Evolutionary conservation across 2,113 vertebrate genomes (phyloP), one percentile per base, ranked within the genome.

Genomic region (Ptyas mucosa): DNA sequence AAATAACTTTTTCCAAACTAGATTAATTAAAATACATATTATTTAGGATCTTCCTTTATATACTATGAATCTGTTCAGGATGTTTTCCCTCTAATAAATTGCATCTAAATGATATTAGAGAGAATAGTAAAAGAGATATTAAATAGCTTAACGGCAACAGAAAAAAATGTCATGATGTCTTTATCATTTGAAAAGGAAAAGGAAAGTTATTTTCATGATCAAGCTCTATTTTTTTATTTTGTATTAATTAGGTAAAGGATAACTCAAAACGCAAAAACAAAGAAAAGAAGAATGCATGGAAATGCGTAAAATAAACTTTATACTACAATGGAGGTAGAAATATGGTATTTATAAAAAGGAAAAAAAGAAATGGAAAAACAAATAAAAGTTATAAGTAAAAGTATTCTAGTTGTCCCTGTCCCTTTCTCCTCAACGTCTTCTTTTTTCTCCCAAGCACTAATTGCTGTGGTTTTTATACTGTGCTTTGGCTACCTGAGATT

Each of bases 1-100:
- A 93, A 81, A 0, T 43, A 87, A 21, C 39, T 69, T 92, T 94
- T 94, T 14, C 39, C 94, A 87, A 92, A 92, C 85, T 53, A 1
- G 0, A 21, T 86, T 89, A 51, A 92, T n/a, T 88, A 90, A 94
- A 29, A 1, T 1, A 49, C 61, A 85, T 3, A 18, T 75, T 34
- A 34, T 34, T 75, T n/a, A 75, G 14, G 2, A 75, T 34, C 64
- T 34, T 23, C 91, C 87, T 94, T 85, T 55, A 23, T 29, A 7
- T 53, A 14, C 10, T 4, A 12, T 64, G 11, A 15, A 8, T 69
- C 26, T 34, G 46, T n/a, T 20, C 4, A 3, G 24, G 29, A 57
- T 29, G n/a, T 58, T 1, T 6, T 8, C 51, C 14, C 14, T 88
- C 52, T 69, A 91, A 89, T 0, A 93, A 57, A 75, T 90, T n/a